These are phyloP conservation scores for Acleris cristana DNA, from an alignment of 2,888 invertebrate genomes.

Conservation along the genomic window DNA sequence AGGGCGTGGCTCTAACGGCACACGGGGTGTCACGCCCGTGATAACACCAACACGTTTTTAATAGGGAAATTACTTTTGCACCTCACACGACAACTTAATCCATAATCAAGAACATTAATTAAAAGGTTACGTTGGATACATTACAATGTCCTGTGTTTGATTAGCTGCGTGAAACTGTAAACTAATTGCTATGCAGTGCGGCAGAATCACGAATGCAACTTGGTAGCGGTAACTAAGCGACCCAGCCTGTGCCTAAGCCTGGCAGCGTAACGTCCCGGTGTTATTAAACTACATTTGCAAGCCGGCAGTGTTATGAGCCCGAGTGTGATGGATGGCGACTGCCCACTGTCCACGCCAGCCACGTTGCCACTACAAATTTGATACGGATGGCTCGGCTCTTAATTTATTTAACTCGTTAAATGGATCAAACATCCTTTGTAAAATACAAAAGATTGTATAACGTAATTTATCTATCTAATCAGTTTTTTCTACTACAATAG, in stretches of 20 bases:
- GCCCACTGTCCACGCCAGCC: constrained; percentile 35
- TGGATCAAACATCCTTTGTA: neutral
- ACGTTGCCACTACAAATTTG: constrained; percentile 26
- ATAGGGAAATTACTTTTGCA: constrained; percentile 11
- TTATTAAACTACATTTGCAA: constrained; percentile 68
- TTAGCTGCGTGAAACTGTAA: constrained; percentile 22
- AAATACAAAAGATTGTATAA: no score
- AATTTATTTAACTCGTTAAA: constrained; percentile 17
- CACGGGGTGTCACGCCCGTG: constrained; percentile 53
- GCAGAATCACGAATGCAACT: constrained; percentile 29
- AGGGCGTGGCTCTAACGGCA: constrained; percentile 64
- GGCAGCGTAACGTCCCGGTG: constrained; percentile 55
- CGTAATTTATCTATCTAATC: no score
- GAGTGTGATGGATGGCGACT: constrained; percentile 71
- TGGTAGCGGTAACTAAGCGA: constrained; percentile 33
- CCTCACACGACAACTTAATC: neutral
- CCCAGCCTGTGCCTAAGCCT: constrained; percentile 47
- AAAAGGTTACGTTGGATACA: no score
- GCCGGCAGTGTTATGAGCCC: constrained; percentile 70
- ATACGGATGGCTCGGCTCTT: constrained; percentile 17
- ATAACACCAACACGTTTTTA: constrained; percentile 31
- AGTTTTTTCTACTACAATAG: no score
- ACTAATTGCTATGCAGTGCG: constrained; percentile 27
- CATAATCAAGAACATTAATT: no score
- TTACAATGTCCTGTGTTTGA: constrained; percentile 12